Conservation (phyloP, 2,888 invertebrate genomes). For the Noctua janthina region DNA sequence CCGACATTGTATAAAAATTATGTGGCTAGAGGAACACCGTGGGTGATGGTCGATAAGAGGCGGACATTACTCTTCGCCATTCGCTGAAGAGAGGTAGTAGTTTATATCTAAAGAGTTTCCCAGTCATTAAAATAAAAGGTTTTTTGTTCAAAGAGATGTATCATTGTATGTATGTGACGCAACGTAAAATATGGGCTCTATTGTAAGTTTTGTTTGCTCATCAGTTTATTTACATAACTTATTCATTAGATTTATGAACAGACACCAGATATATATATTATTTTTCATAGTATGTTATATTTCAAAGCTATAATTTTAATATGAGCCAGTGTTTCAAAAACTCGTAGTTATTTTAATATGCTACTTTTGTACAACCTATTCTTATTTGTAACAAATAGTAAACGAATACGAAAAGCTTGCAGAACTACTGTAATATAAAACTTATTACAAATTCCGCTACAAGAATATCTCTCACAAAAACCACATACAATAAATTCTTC, state of each 20-base stretch:
- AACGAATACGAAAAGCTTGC: constrained; percentile 22
- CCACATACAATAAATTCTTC: constrained; percentile 41
- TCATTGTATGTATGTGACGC: background rate
- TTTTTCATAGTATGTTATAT: background rate
- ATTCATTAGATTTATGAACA: background rate
- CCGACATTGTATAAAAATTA: too few species aligned
- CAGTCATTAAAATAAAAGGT: background rate
- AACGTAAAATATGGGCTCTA: background rate
- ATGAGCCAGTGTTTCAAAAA: background rate
- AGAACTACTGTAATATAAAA: constrained; percentile 58
- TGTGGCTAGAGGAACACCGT: background rate
- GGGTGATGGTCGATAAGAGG: background rate
- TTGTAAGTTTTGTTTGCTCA: too few species aligned
- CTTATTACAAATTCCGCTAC: constrained; percentile 60
- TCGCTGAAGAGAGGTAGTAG: background rate
- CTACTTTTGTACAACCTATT: constrained; percentile 1
- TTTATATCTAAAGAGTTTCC: background rate
- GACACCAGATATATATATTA: background rate
- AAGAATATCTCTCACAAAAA: constrained; percentile 49
- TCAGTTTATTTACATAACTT: background rate
- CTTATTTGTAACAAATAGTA: constrained; percentile 13
- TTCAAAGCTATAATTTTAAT: background rate
- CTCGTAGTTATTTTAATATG: constrained; percentile 1
- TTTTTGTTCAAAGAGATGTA: background rate
- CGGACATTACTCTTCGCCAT: background rate